Evolutionary conservation across 2,113 vertebrate genomes (phyloP).

Genomic region (Cyprinodon brontotheroides): DNA sequence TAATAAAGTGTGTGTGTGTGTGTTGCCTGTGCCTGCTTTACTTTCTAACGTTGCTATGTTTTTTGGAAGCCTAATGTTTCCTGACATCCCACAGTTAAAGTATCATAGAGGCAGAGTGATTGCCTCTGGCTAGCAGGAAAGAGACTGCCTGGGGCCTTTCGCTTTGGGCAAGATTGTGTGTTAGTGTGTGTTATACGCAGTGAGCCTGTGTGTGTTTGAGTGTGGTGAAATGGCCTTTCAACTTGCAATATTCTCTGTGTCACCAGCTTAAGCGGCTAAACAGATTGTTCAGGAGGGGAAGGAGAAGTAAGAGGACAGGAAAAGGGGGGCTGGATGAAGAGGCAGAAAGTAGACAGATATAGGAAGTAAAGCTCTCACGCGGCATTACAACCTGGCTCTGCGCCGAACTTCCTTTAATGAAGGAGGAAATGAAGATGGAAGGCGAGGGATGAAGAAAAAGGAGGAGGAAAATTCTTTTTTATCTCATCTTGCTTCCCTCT

Average conservation of each 20-base stretch:
- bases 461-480: constrained; percentile 34
- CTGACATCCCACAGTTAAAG: constrained; percentile 87
- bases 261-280: constrained; percentile 77
- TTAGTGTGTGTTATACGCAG: constrained; percentile 36
- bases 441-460: constrained; percentile 56
- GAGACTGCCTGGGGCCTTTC: constrained; percentile 84
- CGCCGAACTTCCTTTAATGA: constrained; percentile 52
- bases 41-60: constrained; percentile 63
- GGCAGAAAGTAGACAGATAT: constrained; percentile 7
- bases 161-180: constrained; percentile 77
- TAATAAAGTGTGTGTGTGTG: constrained; percentile 28
- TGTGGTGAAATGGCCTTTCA: constrained; percentile 62
- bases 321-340: neutral
- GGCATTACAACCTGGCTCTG: constrained; percentile 22
- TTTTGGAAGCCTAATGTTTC: constrained; percentile 83
- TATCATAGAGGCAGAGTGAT: constrained; percentile 86
- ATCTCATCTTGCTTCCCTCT: constrained; percentile 43
- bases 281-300: constrained; percentile 58
- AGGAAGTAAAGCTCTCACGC: constrained; percentile 40
- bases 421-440: constrained; percentile 65
- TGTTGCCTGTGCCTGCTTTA: constrained; percentile 46
- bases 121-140: constrained; percentile 83
- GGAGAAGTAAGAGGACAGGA: constrained; percentile 28
- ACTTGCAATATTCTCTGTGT: constrained; percentile 76
- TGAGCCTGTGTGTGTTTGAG: constrained; percentile 50